phyloP scores from a whole-genome alignment of 2,888 invertebrate species.

The Drepanosiphum platanoidis region DNA sequence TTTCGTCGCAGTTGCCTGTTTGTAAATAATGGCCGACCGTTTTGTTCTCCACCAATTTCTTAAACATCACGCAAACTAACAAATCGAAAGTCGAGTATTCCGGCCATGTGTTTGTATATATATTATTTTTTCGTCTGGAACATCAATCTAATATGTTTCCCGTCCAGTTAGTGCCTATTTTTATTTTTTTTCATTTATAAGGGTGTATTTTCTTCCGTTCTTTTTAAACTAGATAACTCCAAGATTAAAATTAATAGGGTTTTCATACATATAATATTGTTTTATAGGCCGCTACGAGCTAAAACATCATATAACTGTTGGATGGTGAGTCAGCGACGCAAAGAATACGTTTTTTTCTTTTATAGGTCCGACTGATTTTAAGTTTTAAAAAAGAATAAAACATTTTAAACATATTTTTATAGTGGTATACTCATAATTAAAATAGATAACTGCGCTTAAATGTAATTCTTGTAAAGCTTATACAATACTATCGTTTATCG shows the following conservation, averaged over 20 bases:
- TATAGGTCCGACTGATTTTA: not conserved
- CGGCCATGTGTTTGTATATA: not conserved
- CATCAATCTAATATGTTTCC: not conserved
- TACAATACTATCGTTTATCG: not conserved
- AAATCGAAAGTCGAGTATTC: not conserved
- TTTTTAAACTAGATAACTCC: not conserved
- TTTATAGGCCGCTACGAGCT: not conserved
- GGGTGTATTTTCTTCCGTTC: not conserved
- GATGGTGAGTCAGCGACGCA: not conserved
- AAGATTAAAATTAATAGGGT: not conserved
- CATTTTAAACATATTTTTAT: slow-evolving; percentile 28
- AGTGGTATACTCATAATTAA: not conserved
- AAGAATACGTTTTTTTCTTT: not conserved
- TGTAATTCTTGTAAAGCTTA: not conserved
- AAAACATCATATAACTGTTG: not conserved
- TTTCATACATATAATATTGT: not conserved
- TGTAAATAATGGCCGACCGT: not conserved
- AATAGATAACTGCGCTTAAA: slow-evolving; percentile 29
- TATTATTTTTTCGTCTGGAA: not conserved
- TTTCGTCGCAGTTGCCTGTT: not conserved
- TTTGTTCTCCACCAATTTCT: slow-evolving; percentile 9
- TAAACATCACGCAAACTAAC: not conserved
- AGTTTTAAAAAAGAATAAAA: not conserved
- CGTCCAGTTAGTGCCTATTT: not conserved
- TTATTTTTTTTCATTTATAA: not conserved